Conservation (phyloP, 2,888 invertebrate species). For the Xanthia togata region DNA sequence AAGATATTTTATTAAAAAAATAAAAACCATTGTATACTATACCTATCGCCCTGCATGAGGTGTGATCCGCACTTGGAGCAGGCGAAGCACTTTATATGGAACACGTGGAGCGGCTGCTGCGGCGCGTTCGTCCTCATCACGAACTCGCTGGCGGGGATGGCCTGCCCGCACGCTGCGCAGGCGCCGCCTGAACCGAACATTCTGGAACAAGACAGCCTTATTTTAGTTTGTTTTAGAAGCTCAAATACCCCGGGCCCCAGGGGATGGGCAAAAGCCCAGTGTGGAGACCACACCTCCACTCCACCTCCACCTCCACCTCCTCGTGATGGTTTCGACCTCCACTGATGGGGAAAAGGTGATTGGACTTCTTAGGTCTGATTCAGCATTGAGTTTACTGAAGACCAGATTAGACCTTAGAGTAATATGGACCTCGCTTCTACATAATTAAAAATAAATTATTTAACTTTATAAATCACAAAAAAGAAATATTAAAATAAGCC, state of each 20-base stretch:
- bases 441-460: conserved; percentile 14
- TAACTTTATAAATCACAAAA: conserved; percentile 19
- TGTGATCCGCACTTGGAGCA: conserved; percentile 98
- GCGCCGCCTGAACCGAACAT: conserved; percentile 97
- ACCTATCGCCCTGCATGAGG: conserved; percentile 97
- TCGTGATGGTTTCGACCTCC: conserved; percentile 36
- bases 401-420: neutral
- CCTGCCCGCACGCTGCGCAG: conserved; percentile 97
- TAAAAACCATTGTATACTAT: conserved; percentile 68
- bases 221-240: conserved; percentile 53
- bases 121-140: conserved; percentile 95
- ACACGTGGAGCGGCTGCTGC: conserved; percentile 93
- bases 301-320: no score
- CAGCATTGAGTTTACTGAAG: neutral
- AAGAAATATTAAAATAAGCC: conserved; percentile 35
- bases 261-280: conserved; percentile 38
- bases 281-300: conserved; percentile 35
- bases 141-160: conserved; percentile 97
- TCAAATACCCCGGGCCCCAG: conserved; percentile 60
- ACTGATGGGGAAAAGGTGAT: neutral
- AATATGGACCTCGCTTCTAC: neutral
- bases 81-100: conserved; percentile 98
- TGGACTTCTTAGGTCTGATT: neutral
- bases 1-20: neutral
- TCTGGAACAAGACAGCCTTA: conserved; percentile 90